Percentiles rank a stretch among this genome's conserved stretches.
phyloP scores from a whole-genome alignment of 1,140 invertebrate genomes.

The Sinella curviseta region DNA sequence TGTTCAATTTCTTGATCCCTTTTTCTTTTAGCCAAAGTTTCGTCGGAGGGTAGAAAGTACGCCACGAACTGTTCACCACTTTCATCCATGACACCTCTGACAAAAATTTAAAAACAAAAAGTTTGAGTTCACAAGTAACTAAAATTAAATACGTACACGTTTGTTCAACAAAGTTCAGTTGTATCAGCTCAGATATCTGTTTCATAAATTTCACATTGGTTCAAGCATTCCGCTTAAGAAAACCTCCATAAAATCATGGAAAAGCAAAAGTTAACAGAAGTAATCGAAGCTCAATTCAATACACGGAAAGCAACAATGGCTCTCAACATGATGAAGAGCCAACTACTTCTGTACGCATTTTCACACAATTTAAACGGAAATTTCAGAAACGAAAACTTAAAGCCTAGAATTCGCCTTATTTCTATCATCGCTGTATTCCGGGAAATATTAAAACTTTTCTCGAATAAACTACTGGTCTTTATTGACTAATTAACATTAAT shows the following conservation, averaged over 20 bases:
- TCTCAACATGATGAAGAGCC: background rate
- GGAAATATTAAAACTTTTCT: too few relatives aligned
- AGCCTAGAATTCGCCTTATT: slow-evolving; percentile 48
- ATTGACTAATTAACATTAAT: background rate
- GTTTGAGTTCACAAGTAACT: background rate
- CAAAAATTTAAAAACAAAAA: slow-evolving; percentile 49
- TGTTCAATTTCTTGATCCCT: slow-evolving; percentile 73
- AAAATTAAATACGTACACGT: background rate
- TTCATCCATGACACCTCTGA: slow-evolving; percentile 93
- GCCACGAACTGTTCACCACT: slow-evolving; percentile 98
- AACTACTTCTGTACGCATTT: background rate
- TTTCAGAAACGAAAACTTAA: background rate
- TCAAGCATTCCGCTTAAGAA: background rate
- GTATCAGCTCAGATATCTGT: slow-evolving; percentile 27
- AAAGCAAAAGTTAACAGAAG: too few relatives aligned
- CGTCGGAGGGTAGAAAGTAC: slow-evolving; percentile 93
- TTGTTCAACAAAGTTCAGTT: background rate
- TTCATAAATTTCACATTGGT: slow-evolving; percentile 3
- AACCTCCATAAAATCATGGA: too few relatives aligned
- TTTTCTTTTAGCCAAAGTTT: slow-evolving; percentile 84
- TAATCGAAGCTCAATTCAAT: slow-evolving; percentile 13
- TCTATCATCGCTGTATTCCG: slow-evolving; percentile 40
- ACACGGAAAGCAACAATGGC: background rate
- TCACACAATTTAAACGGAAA: background rate
- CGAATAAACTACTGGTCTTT: too few relatives aligned